These are phyloP conservation scores for Alauda arvensis DNA, from an alignment of 2,797 vertebrate species.

Conservation along the genomic window DNA sequence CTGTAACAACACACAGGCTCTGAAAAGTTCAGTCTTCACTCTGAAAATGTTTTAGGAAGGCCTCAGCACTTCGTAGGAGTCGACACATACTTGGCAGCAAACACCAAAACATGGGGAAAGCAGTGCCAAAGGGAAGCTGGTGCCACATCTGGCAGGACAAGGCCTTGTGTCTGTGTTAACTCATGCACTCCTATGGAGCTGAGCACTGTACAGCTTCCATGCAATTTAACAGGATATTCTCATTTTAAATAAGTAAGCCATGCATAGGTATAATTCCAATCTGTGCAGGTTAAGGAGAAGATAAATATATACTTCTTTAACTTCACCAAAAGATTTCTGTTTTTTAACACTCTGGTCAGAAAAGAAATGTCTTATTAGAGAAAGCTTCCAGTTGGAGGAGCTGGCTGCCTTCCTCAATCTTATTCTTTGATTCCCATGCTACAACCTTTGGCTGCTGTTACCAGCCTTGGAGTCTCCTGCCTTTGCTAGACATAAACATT, in stretches of 20 bases:
- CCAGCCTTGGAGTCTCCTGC: neutral
- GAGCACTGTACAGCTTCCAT: neutral
- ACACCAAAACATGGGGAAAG: neutral
- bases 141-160: neutral
- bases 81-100: slow-evolving; percentile 31
- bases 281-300: neutral
- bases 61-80: neutral
- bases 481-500: neutral
- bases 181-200: neutral
- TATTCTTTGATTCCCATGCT: neutral
- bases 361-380: neutral
- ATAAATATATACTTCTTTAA: neutral
- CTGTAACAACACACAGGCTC: neutral
- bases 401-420: neutral
- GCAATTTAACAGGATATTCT: neutral
- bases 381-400: neutral
- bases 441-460: neutral
- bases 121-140: neutral
- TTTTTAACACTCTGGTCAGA: neutral
- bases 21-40: slow-evolving; percentile 8
- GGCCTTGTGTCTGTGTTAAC: neutral
- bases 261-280: neutral
- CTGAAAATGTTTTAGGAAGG: neutral
- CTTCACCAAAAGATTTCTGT: neutral
- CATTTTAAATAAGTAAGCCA: neutral